Evolutionary conservation across 2,888 invertebrate genomes (phyloP), one percentile per base, ranked within the genome.

Genomic region (Lacanobia wlatinum): DNA sequence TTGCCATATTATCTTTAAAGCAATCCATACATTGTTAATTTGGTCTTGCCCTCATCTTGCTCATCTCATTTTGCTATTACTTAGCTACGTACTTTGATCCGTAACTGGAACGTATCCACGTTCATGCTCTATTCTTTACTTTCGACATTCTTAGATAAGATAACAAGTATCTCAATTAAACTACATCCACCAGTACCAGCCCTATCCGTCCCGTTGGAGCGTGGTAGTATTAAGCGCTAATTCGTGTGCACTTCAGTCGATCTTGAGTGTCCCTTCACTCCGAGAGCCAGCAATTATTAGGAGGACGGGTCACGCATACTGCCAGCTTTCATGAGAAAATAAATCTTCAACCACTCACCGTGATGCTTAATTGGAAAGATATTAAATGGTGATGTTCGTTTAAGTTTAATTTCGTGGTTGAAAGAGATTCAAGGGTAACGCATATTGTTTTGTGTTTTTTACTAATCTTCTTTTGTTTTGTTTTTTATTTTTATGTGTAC

Each of bases 241-340:
- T 77, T 81, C 62, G 64, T 84, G 61, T 71, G 72, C 75, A 74
- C 76, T 79, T 68, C 73, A 78, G 64, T 73, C 69, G 62, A 71
- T 82, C 73, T 82, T 67, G 65, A 80, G 75, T 53, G 73, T 59
- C 71, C 77, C 59, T 71, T 70, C 65, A 71, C 56, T 59, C 69
- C 61, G 34, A 34, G 56, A 34, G 56, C 56, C 18, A 10, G 56
- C 38, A 34, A 56, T 56, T 56, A 56, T 56, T 34, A 10, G 56
- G 56, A 56, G 9, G 28, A 23, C 55, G 62, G 66, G 72, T 55
- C 72, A 74, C 67, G 72, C 60, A 71, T 71, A 63, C 58, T 46
- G 38, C 10, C 12, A 55, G 62, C 52, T 69, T 63, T 53, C 50
- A 69, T 46, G 65, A 58, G 21, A 80, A 80, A 80, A 74, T 80